phyloP scores from a whole-genome alignment of 2,888 invertebrate species.

The Apocheima hispidaria region DNA sequence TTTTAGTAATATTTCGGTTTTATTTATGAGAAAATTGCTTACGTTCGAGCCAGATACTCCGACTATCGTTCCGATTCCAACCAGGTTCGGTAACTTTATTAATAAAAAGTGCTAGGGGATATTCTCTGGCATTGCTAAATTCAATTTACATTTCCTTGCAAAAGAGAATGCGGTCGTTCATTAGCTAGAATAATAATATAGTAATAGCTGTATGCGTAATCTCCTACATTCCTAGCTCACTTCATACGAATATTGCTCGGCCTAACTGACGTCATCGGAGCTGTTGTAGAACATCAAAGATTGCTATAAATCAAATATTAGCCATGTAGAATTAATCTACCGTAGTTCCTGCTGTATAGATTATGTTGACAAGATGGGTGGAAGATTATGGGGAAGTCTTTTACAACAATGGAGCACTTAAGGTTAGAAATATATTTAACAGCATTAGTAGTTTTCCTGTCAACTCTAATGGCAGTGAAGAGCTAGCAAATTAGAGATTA shows the following conservation, averaged over 20 bases:
- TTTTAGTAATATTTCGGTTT: too few relatives aligned
- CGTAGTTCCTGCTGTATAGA: slow-evolving; percentile 14
- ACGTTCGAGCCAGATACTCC: too few relatives aligned
- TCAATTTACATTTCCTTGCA: not conserved
- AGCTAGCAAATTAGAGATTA: too few relatives aligned
- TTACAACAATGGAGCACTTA: slow-evolving; percentile 9
- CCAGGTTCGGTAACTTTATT: too few relatives aligned
- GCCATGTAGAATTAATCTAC: slow-evolving; percentile 19
- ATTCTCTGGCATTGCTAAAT: too few relatives aligned
- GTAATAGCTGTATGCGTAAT: slow-evolving; percentile 22
- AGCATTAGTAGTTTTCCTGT: slow-evolving; percentile 3
- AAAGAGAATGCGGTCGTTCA: not conserved
- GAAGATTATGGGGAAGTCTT: slow-evolving; percentile 10
- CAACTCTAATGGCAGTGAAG: not conserved
- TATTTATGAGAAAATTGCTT: too few relatives aligned
- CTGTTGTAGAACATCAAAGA: slow-evolving; percentile 9
- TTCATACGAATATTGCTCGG: slow-evolving; percentile 4
- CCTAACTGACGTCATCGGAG: slow-evolving; percentile 17
- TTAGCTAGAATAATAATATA: slow-evolving; percentile 16
- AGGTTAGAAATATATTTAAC: not conserved
- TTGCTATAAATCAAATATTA: slow-evolving; percentile 23
- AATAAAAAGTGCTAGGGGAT: too few relatives aligned
- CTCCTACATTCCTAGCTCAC: slow-evolving; percentile 18
- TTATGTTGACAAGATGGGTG: slow-evolving; percentile 7
- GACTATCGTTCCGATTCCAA: too few relatives aligned